Evolutionary conservation across 2,797 vertebrate species (phyloP).

Genomic region (Avahi laniger): DNA sequence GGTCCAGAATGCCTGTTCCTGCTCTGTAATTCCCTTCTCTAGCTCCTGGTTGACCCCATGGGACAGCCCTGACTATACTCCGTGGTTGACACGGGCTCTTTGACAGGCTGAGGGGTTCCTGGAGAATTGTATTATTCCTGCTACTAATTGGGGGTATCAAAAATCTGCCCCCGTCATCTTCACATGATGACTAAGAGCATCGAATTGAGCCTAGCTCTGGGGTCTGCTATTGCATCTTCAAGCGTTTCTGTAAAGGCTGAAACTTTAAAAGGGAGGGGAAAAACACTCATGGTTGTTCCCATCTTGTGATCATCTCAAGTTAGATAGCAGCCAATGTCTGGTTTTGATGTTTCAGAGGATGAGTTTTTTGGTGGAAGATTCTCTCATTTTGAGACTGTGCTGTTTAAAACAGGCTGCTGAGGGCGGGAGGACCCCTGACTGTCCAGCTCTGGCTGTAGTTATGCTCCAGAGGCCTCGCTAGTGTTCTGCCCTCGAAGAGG

Average conservation of each 20-base stretch:
- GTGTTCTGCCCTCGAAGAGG: neutral
- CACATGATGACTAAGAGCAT: neutral
- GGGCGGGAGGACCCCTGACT: neutral
- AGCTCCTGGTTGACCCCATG: neutral
- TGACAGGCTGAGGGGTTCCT: neutral
- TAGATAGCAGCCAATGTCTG: neutral
- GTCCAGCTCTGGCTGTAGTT: neutral
- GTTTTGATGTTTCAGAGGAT: neutral
- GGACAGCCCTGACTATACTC: neutral
- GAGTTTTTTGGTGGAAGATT: neutral
- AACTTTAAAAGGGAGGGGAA: neutral
- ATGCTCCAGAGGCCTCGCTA: neutral
- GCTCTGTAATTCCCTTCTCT: neutral
- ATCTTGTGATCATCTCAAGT: neutral
- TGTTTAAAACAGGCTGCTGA: neutral
- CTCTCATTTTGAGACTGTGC: neutral
- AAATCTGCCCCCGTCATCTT: neutral
- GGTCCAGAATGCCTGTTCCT: neutral
- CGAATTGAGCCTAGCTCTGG: neutral
- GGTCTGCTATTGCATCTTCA: neutral
- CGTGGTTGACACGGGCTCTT: neutral
- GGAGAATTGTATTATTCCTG: fast-evolving
- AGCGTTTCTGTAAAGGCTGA: neutral
- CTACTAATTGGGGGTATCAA: neutral
- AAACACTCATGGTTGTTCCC: neutral